Base-by-base conservation (phyloP, 2,113 vertebrate species). In the Myotis davidii region DNA sequence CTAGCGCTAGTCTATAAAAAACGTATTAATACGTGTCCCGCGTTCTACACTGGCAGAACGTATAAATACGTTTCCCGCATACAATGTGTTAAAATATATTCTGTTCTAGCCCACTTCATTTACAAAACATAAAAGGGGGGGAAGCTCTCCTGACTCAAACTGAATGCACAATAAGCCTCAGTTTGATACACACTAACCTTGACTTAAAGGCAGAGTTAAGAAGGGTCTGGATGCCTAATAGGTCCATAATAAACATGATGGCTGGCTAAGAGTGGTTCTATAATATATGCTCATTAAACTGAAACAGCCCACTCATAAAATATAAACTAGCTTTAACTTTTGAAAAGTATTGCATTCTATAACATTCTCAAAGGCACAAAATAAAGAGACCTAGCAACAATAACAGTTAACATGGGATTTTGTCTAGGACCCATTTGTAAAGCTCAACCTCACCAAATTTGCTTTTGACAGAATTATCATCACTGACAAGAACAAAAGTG, bases 361-460 rank as follows among this genome's bases (percentile, higher is more conserved):
- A 78, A 88, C 70, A 85, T 69, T 25, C 27, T 92, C 82, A 92
- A 78, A 83, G 48, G 34, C 29, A 52, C n/a, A 73, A 94, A 93
- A 85, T 74, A 70, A 84, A 87, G 1, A 93, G n/a, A 82, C 32
- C 20, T 79, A 90, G 29, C 34, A 85, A 82, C 13, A 88, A 79
- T 3, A 96, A 82, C 25, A 94, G 79, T 90, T 77, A 90, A 97
- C 50, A 50, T 6, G 50, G 34, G 3, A 12, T 45, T 95, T 59
- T 85, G 70, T 27, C 37, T n/a, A 56, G 27, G 11, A 64, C 9
- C 34, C 27, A 14, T 65, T 56, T 74, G 2, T 73, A 92, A 94
- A 95, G 25, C 52, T 93, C 76, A 67, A 81, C 50, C 39, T 81
- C 64, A 72, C 27, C 48, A 91, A 79, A 85, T 94, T 14, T 85